Evolutionary conservation across 2,888 invertebrate species (phyloP), one percentile per base, ranked within the genome.

Genomic region (Microctonus aethiopoides): DNA sequence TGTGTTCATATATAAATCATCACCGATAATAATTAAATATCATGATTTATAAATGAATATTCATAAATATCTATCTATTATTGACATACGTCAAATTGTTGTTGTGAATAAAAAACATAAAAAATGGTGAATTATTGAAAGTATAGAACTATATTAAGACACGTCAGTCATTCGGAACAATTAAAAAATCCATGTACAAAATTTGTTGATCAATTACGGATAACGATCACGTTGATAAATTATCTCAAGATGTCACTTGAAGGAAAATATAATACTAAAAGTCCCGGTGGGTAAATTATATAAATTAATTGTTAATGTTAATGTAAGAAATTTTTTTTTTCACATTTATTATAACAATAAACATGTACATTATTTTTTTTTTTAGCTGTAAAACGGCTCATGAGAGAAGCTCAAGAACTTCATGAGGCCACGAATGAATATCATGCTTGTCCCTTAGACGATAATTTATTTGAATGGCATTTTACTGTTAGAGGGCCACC

Each of bases 401-500:
- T 98, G 95, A 90, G 94, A 82, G 98, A 98, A 87, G 97, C 97
- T 10, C 88, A 90, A 77, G 97, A 98, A 87, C 87, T 97, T 74
- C 91, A 92, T 34, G 92, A 94, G 78, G 92, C 96, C 5, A 96
- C 96, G 0, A 96, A 96, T 81, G 94, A 96, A 85, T 97, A 95
- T 86, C 93, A 90, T 87, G 97, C 97, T 11, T 92, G 93, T 80
- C 98, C 98, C 2, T 87, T 97, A 60, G 96, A 97, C 86, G 97
- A 98, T 84, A 98, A 98, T 87, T 88, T 98, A 64, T 98, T 98
- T 86, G 98, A 98, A 86, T 98, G 98, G 98, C 98, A 98, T 87
- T 98, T 98, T 84, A 98, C 97, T 0, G 93, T 98, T 3, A 91
- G 94, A 80, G 98, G 97, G 6, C 96, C 97, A 1, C 91, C 92